Evolutionary conservation across 2,888 invertebrate species (phyloP).

Genomic region (Bombylius major): DNA sequence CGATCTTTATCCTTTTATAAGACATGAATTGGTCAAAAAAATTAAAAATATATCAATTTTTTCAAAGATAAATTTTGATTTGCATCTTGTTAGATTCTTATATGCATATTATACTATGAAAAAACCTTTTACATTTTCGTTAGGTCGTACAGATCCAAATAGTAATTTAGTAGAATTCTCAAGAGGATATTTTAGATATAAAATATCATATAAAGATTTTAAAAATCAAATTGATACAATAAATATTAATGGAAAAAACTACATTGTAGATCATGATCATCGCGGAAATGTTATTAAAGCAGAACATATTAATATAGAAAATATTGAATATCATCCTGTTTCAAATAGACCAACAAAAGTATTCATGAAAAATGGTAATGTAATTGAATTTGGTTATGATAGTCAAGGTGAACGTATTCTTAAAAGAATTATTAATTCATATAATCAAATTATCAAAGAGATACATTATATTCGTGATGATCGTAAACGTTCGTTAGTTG

Average conservation of each 20-base stretch:
- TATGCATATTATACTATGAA: too few species aligned
- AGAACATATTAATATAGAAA: conserved; percentile 12
- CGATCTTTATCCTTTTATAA: too few species aligned
- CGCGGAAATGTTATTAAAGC: conserved; percentile 16
- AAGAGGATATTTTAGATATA: not conserved
- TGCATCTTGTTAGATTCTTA: too few species aligned
- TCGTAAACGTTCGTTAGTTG: conserved; percentile 5
- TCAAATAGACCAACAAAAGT: conserved; percentile 6
- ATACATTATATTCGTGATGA: conserved; percentile 9
- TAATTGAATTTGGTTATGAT: conserved; percentile 6
- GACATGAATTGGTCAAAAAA: too few species aligned
- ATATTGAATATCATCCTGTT: conserved; percentile 15
- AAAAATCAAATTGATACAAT: not conserved
- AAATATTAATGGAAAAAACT: not conserved
- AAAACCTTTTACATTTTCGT: too few species aligned
- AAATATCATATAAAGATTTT: not conserved
- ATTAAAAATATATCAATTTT: too few species aligned
- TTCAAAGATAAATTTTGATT: too few species aligned
- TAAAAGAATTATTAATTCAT: not conserved
- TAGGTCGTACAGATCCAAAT: not conserved
- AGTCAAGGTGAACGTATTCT: conserved; percentile 7
- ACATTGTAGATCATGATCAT: conserved; percentile 11
- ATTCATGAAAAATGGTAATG: not conserved
- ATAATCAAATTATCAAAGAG: not conserved
- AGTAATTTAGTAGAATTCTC: not conserved